A percentile compares a stretch with the other conserved stretches of the same genome.
phyloP scores from a whole-genome alignment of 2,888 invertebrate genomes.

The Melinaea menophilus region DNA sequence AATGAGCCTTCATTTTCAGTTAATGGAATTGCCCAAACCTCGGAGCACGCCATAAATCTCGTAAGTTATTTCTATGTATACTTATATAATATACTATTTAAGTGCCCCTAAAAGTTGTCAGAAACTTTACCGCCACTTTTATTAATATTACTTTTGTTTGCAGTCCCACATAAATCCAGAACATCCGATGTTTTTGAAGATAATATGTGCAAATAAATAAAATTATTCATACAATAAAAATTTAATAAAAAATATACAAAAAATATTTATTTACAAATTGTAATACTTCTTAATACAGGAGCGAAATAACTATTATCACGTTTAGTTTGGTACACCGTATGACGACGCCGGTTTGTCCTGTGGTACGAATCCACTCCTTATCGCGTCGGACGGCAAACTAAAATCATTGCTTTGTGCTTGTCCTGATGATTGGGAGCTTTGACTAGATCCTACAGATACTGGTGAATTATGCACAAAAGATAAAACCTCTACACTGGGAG shows the following conservation, averaged over 20 bases:
- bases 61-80: conserved; percentile 41
- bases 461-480: conserved; percentile 66
- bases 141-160: conserved; percentile 6
- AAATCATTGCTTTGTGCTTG: conserved; percentile 40
- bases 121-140: neutral
- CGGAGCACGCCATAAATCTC: conserved; percentile 51
- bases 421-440: conserved; percentile 26
- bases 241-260: conserved; percentile 28
- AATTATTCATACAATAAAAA: neutral
- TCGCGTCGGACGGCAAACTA: conserved; percentile 45
- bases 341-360: conserved; percentile 52
- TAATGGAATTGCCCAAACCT: conserved; percentile 46
- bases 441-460: conserved; percentile 14
- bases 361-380: conserved; percentile 53
- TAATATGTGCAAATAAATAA: conserved; percentile 48
- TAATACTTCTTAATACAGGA: conserved; percentile 34
- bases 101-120: neutral
- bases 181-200: conserved; percentile 53
- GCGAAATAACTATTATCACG: conserved; percentile 39
- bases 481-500: conserved; percentile 65
- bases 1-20: conserved; percentile 2
- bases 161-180: conserved; percentile 21
- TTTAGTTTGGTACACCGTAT: conserved; percentile 61
- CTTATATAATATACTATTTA: neutral
- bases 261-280: conserved; percentile 35